phyloP scores from a whole-genome alignment of 2,113 vertebrate species.

The Ammospiza caudacuta region DNA sequence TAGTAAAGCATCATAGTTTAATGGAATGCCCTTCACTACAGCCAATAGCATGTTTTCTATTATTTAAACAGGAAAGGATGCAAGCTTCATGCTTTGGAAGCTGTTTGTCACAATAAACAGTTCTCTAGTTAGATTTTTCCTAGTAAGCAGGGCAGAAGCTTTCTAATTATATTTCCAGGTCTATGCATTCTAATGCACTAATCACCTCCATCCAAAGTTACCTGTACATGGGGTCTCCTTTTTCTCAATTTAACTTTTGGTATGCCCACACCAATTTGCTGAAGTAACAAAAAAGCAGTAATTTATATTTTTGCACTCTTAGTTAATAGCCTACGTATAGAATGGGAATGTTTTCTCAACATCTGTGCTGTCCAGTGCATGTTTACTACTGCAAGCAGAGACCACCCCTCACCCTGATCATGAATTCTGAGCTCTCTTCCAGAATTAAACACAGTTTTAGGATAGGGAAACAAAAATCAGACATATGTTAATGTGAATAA shows the following conservation, averaged over 20 bases:
- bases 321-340: not conserved
- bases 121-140: constrained; percentile 55
- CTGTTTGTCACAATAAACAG: constrained; percentile 53
- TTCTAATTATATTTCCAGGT: constrained; percentile 54
- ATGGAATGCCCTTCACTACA: constrained; percentile 33
- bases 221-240: constrained; percentile 82
- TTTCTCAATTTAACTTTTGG: constrained; percentile 82
- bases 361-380: not conserved
- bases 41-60: constrained; percentile 50
- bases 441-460: not conserved
- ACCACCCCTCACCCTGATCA: not conserved
- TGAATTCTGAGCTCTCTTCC: not conserved
- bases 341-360: not conserved
- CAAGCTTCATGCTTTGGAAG: constrained; percentile 76
- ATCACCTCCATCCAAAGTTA: constrained; percentile 73
- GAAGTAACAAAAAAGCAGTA: constrained; percentile 76
- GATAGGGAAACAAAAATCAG: not conserved
- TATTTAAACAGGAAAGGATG: constrained; percentile 56
- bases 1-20: constrained; percentile 62
- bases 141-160: constrained; percentile 70
- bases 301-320: constrained; percentile 49
- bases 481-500: not conserved
- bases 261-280: constrained; percentile 84
- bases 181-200: constrained; percentile 61
- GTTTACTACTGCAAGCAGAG: not conserved